Conservation (phyloP, 1,140 invertebrate species). For the Drosophila tsacasi region DNA sequence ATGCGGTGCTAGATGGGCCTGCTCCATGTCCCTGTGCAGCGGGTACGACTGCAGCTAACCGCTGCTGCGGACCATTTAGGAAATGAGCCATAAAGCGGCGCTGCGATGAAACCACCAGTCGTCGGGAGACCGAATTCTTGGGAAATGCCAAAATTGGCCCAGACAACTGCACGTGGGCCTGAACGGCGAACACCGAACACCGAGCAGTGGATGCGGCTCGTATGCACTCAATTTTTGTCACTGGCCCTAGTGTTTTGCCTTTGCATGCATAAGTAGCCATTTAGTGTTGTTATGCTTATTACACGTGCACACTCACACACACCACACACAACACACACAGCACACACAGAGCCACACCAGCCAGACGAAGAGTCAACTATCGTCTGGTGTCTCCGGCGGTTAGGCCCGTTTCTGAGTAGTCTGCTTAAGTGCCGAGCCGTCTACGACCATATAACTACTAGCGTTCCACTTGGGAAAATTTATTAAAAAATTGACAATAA, state of each 20-base stretch:
- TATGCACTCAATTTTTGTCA: slow-evolving; percentile 77
- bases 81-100: slow-evolving; percentile 76
- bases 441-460: slow-evolving; percentile 36
- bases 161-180: slow-evolving; percentile 66
- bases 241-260: slow-evolving; percentile 54
- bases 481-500: neutral
- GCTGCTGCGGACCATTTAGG: slow-evolving; percentile 74
- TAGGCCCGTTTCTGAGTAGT: slow-evolving; percentile 70
- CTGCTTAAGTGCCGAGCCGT: slow-evolving; percentile 66
- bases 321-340: slow-evolving; percentile 1
- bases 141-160: slow-evolving; percentile 62
- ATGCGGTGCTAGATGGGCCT: slow-evolving; percentile 39
- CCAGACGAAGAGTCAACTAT: slow-evolving; percentile 62
- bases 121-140: slow-evolving; percentile 33
- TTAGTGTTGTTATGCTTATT: slow-evolving; percentile 81
- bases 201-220: slow-evolving; percentile 39
- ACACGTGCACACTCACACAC: slow-evolving; percentile 57
- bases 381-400: slow-evolving; percentile 48
- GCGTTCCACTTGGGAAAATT: neutral
- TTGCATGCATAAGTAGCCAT: slow-evolving; percentile 81
- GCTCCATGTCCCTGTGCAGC: slow-evolving; percentile 1
- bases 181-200: slow-evolving; percentile 4
- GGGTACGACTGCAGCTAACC: slow-evolving; percentile 24
- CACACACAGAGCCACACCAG: slow-evolving; percentile 4
- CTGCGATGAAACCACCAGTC: slow-evolving; percentile 29